A percentile compares a stretch with the other conserved stretches of the same genome.
phyloP scores from a whole-genome alignment of 2,888 invertebrate genomes.

The Caradrina kadenii region DNA sequence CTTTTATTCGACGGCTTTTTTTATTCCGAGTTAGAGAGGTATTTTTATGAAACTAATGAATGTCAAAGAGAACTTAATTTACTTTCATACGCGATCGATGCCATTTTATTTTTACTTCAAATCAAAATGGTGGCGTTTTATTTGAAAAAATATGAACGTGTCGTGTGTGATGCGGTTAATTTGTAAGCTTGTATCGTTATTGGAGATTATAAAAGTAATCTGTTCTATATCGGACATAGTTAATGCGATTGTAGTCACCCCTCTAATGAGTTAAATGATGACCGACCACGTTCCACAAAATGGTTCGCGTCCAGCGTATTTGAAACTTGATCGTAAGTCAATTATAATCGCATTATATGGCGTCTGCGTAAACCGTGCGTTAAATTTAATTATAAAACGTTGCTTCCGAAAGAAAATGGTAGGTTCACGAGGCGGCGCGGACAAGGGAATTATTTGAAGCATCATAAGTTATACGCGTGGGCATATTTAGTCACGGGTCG shows the following conservation, averaged over 20 bases:
- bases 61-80: slow-evolving; percentile 82
- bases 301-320: slow-evolving; percentile 66
- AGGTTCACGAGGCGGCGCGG: slow-evolving; percentile 65
- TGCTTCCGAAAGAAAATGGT: slow-evolving; percentile 79
- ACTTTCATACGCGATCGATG: slow-evolving; percentile 68
- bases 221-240: slow-evolving; percentile 15
- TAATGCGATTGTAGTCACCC: slow-evolving; percentile 43
- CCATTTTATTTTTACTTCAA: slow-evolving; percentile 55
- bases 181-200: slow-evolving; percentile 33
- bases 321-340: slow-evolving; percentile 77
- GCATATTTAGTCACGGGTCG: slow-evolving; percentile 86
- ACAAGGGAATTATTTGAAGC: slow-evolving; percentile 78
- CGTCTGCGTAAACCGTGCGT: slow-evolving; percentile 82
- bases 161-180: slow-evolving; percentile 15
- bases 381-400: slow-evolving; percentile 84
- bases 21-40: slow-evolving; percentile 73
- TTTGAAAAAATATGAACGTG: slow-evolving; percentile 42
- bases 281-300: slow-evolving; percentile 51
- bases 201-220: slow-evolving; percentile 46
- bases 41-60: slow-evolving; percentile 86
- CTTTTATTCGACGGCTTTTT: slow-evolving; percentile 80
- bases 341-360: slow-evolving; percentile 83
- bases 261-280: slow-evolving; percentile 44
- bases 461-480: slow-evolving; percentile 85
- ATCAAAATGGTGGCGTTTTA: slow-evolving; percentile 46